These are phyloP conservation scores for Gallinago jamesoni DNA, from an alignment of 2,113 vertebrate species.

Conservation along the genomic window DNA sequence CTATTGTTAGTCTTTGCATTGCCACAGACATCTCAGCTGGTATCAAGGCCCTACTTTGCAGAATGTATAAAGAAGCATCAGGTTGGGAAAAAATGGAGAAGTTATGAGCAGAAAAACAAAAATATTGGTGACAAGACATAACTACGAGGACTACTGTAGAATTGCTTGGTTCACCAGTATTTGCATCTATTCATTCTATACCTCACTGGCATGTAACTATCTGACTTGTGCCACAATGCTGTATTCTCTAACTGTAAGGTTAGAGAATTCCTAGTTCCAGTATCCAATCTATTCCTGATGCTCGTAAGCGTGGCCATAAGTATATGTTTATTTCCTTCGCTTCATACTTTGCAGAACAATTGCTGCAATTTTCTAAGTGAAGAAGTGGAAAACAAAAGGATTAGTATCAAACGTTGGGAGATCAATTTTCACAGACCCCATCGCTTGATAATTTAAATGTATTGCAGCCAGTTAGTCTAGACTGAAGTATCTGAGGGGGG, in stretches of 20 bases:
- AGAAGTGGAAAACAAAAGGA: slow-evolving; percentile 32
- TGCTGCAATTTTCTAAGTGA: slow-evolving; percentile 12
- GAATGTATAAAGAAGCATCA: not conserved
- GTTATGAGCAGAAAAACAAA: not conserved
- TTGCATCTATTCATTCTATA: not conserved
- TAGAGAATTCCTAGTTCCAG: not conserved
- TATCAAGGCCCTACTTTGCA: not conserved
- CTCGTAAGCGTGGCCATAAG: accelerated
- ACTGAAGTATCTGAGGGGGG: slow-evolving; percentile 27
- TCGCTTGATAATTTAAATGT: slow-evolving; percentile 46
- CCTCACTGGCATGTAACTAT: accelerated
- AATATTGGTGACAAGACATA: not conserved
- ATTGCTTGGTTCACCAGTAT: not conserved
- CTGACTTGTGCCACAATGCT: not conserved
- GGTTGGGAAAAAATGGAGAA: not conserved
- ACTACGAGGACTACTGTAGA: not conserved
- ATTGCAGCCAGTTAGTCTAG: slow-evolving; percentile 49
- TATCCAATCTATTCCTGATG: not conserved
- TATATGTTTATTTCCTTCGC: not conserved
- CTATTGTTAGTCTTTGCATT: not conserved
- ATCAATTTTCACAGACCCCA: slow-evolving; percentile 32
- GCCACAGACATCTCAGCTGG: not conserved
- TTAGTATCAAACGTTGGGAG: not conserved
- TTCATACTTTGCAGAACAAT: slow-evolving; percentile 26
- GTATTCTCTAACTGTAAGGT: not conserved